Conservation (phyloP, 2,113 vertebrate species). For the Nerophis lumbriciformis region DNA sequence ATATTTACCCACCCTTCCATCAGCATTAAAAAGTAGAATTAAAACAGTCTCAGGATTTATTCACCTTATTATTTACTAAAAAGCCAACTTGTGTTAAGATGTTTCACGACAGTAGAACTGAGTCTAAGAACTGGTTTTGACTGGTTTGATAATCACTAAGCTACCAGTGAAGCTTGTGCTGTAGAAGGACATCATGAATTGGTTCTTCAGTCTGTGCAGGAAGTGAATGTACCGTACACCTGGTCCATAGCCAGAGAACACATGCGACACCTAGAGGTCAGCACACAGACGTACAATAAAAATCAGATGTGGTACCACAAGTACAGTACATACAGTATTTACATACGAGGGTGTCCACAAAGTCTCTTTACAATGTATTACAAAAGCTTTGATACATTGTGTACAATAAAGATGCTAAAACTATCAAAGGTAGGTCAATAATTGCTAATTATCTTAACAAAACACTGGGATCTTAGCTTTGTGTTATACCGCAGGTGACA, state of each 20-base stretch:
- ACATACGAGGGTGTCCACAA: too few relatives aligned
- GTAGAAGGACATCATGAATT: slow-evolving; percentile 55
- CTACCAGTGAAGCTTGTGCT: slow-evolving; percentile 71
- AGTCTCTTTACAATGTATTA: too few relatives aligned
- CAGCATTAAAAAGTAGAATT: background rate
- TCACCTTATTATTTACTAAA: background rate
- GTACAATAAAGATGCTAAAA: too few relatives aligned
- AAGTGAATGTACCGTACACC: slow-evolving; percentile 77
- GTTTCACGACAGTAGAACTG: background rate
- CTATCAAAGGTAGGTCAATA: too few relatives aligned
- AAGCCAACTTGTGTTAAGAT: background rate
- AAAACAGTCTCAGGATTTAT: too few relatives aligned
- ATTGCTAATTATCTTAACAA: too few relatives aligned
- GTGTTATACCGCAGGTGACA: too few relatives aligned
- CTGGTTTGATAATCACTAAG: slow-evolving; percentile 66
- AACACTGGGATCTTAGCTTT: too few relatives aligned
- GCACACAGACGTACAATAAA: slow-evolving; percentile 25
- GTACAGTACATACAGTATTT: background rate
- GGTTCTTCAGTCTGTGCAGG: slow-evolving; percentile 76
- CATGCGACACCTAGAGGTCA: slow-evolving; percentile 62
- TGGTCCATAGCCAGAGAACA: slow-evolving; percentile 67
- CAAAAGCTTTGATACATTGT: background rate
- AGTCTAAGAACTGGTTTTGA: slow-evolving; percentile 36
- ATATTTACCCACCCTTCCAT: background rate
- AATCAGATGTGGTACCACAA: background rate